Evolutionary conservation across 2,888 invertebrate genomes (phyloP).

Genomic region (Ormyrus pomaceus): DNA sequence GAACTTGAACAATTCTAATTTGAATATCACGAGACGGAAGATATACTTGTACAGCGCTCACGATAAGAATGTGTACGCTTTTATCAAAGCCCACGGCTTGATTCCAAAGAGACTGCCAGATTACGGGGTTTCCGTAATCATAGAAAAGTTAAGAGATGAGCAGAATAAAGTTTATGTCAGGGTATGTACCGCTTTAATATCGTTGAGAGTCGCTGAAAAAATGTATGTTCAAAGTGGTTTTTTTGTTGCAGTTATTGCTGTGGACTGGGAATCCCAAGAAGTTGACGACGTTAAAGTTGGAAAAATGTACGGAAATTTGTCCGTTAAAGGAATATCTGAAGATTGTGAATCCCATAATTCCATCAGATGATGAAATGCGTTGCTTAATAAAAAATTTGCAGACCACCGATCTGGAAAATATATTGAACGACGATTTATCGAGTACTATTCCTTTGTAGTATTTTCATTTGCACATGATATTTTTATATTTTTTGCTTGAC

Average conservation of each 20-base stretch:
- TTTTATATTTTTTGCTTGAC: no score
- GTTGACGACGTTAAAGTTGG: constrained; percentile 27
- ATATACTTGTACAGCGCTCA: constrained; percentile 42
- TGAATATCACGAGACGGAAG: neutral
- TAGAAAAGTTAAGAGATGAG: constrained; percentile 35
- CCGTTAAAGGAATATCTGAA: constrained; percentile 34
- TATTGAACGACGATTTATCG: constrained; percentile 6
- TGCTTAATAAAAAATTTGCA: constrained; percentile 32
- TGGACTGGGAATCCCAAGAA: constrained; percentile 30
- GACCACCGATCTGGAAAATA: constrained; percentile 23
- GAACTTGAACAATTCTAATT: constrained; percentile 22
- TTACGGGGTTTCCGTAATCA: constrained; percentile 29
- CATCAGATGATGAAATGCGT: constrained; percentile 43
- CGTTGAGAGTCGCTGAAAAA: no score
- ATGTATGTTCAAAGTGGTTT: no score
- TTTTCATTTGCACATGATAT: no score
- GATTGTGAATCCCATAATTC: constrained; percentile 26
- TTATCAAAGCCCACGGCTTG: constrained; percentile 15
- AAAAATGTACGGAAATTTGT: constrained; percentile 36
- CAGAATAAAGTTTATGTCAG: constrained; percentile 16
- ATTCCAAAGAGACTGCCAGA: constrained; percentile 13
- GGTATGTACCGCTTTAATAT: neutral
- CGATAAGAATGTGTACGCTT: constrained; percentile 35
- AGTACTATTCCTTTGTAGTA: no score
- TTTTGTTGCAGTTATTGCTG: constrained; percentile 10